Conservation (phyloP, 2,113 vertebrate genomes). For the Chaetodon auriga region DNA sequence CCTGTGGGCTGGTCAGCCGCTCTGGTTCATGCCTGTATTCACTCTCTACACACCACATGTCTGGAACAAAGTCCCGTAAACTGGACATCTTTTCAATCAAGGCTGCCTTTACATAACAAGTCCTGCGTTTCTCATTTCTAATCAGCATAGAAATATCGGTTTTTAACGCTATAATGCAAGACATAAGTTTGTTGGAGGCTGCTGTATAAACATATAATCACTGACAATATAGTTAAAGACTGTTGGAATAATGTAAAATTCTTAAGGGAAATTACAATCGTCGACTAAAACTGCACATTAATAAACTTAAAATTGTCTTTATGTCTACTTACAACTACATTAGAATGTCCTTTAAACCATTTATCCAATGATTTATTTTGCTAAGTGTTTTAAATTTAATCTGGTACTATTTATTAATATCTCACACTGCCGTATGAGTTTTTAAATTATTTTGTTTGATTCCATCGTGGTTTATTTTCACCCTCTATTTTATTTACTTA, state of each 20-base stretch:
- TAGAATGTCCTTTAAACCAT: neutral
- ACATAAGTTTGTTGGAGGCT: no score
- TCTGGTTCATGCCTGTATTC: neutral
- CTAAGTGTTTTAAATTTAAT: neutral
- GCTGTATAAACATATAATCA: no score
- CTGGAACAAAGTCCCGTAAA: neutral
- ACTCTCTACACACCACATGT: neutral
- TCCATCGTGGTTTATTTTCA: neutral
- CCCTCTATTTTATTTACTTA: neutral
- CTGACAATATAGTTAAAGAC: neutral
- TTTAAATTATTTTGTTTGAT: neutral
- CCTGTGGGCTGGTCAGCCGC: neutral
- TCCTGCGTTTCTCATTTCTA: neutral
- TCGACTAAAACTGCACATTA: neutral
- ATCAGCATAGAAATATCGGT: neutral
- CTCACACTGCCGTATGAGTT: neutral
- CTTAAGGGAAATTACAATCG: no score
- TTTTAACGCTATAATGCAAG: no score
- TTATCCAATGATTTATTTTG: neutral
- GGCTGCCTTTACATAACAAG: neutral
- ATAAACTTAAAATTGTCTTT: neutral
- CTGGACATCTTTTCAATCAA: no score
- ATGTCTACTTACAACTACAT: neutral
- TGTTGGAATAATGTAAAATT: neutral
- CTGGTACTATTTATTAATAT: neutral